phyloP scores from a whole-genome alignment of 2,888 invertebrate genomes.

The Microdon myrmicae region DNA sequence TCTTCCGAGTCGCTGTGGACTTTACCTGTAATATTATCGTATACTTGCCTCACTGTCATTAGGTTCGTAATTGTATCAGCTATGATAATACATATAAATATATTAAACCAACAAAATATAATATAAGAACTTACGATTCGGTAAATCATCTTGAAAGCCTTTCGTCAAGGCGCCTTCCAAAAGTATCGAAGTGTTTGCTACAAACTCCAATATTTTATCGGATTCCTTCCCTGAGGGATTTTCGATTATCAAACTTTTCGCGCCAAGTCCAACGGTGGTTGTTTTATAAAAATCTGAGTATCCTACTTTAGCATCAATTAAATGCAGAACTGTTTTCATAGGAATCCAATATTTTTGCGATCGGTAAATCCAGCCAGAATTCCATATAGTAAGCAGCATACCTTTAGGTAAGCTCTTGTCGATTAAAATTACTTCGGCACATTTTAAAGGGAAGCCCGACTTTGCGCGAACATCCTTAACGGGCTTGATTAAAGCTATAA shows the following conservation, averaged over 20 bases:
- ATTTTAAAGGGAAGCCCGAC: constrained; percentile 61
- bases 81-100: constrained; percentile 57
- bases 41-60: constrained; percentile 72
- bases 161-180: constrained; percentile 53
- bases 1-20: constrained; percentile 67
- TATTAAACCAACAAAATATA: neutral
- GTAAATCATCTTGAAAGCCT: constrained; percentile 56
- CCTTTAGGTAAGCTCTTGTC: constrained; percentile 72
- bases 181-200: constrained; percentile 36
- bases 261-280: constrained; percentile 68
- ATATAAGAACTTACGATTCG: constrained; percentile 63
- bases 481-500: constrained; percentile 74
- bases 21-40: constrained; percentile 66
- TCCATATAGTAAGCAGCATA: constrained; percentile 74
- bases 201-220: constrained; percentile 64
- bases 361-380: constrained; percentile 76
- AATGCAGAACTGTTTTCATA: constrained; percentile 75
- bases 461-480: constrained; percentile 70
- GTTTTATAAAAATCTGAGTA: constrained; percentile 70
- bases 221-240: constrained; percentile 77
- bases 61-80: constrained; percentile 69
- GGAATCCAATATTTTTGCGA: constrained; percentile 73
- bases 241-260: constrained; percentile 76
- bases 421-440: constrained; percentile 75
- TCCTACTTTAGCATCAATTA: constrained; percentile 75